Percentiles rank a stretch among this genome's conserved stretches.
Evolutionary conservation across 1,140 invertebrate genomes (phyloP).

Genomic region (Piezodorus guildinii): DNA sequence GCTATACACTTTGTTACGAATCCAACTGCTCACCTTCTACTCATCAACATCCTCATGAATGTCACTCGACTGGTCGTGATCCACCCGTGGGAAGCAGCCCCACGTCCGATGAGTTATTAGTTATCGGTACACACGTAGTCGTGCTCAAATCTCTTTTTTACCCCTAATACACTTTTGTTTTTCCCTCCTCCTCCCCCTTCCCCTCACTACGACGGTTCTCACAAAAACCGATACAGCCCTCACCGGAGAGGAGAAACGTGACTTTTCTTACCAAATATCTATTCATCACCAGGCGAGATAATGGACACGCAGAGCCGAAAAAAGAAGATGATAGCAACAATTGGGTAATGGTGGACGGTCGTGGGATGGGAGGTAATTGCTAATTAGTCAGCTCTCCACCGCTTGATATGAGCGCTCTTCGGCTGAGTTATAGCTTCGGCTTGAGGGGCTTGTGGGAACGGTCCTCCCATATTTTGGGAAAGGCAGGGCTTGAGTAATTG

Average conservation of each 20-base stretch:
- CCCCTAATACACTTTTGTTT: slow-evolving; percentile 3
- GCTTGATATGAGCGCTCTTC: too few species aligned
- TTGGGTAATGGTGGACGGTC: too few species aligned
- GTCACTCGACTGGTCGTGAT: background rate
- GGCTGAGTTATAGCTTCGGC: too few species aligned
- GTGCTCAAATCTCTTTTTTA: slow-evolving; percentile 5
- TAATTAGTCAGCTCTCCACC: too few species aligned
- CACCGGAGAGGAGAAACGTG: background rate
- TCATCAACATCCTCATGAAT: background rate
- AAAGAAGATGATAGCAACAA: too few species aligned
- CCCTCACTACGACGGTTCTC: background rate
- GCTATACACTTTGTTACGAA: too few species aligned
- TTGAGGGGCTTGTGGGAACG: too few species aligned
- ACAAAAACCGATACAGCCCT: background rate
- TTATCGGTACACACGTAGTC: background rate
- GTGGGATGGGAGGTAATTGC: too few species aligned
- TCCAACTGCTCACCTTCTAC: background rate
- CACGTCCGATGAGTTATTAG: slow-evolving; percentile 4
- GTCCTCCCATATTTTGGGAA: too few species aligned
- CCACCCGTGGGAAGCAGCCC: background rate
- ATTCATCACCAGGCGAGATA: slow-evolving; percentile 8
- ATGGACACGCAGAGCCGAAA: background rate
- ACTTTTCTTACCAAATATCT: slow-evolving; percentile 14
- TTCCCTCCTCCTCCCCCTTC: background rate
- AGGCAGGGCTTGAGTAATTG: too few species aligned